phyloP scores from a whole-genome alignment of 2,113 vertebrate species.

The Pontoporia blainvillei region DNA sequence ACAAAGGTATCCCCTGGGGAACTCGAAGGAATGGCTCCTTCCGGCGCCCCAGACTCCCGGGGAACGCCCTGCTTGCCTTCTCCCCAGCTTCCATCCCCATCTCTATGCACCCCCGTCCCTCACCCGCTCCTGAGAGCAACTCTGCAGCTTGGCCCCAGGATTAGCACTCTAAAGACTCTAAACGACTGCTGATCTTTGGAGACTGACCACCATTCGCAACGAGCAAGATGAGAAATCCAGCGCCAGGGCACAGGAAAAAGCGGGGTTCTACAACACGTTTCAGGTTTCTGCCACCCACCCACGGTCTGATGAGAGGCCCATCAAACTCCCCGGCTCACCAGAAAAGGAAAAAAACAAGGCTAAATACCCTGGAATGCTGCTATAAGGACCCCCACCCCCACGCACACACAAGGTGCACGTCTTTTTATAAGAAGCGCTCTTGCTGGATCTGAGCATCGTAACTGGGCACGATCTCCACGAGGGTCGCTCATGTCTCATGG shows the following conservation, averaged over 20 bases:
- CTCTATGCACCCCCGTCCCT: background rate
- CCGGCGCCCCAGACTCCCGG: no score
- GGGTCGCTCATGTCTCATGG: no score
- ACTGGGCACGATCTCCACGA: background rate
- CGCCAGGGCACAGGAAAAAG: background rate
- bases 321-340: background rate
- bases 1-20: no score
- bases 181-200: background rate
- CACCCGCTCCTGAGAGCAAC: background rate
- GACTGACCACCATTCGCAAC: background rate
- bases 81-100: no score
- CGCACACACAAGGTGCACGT: background rate
- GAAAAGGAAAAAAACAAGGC: background rate
- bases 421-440: background rate
- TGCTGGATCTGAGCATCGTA: background rate
- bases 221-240: background rate
- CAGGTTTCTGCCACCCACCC: no score
- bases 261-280: fast-evolving
- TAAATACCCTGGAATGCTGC: background rate
- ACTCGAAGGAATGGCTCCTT: background rate
- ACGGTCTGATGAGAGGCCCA: background rate
- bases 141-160: background rate
- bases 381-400: background rate
- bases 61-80: no score
- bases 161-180: background rate